phyloP scores from a whole-genome alignment of 1,140 invertebrate species.

The Elymnias hypermnestra region DNA sequence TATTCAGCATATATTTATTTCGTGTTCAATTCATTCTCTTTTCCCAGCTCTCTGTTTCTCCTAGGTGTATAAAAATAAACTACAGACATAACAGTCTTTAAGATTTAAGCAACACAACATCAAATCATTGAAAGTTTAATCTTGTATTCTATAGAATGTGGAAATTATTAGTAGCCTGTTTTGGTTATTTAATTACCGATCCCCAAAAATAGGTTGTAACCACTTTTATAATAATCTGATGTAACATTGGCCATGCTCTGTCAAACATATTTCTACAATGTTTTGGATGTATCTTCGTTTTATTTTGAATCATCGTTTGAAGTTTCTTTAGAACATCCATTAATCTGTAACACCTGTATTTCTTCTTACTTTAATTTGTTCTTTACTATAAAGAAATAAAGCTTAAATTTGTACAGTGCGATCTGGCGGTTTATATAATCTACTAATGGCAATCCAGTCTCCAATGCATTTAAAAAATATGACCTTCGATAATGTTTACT shows the following conservation, averaged over 20 bases:
- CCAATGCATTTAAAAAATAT: conserved; percentile 4
- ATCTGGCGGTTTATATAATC: conserved; percentile 11
- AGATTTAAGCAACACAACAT: too few species aligned
- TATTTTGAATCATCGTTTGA: conserved; percentile 17
- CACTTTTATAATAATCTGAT: conserved; percentile 2
- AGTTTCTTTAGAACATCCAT: conserved; percentile 12
- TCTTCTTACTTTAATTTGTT: background rate
- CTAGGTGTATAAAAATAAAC: too few species aligned
- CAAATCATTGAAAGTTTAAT: too few species aligned
- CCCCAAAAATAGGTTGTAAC: conserved; percentile 1
- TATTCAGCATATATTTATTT: too few species aligned
- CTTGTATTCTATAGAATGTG: too few species aligned
- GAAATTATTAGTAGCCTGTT: too few species aligned
- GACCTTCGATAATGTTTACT: conserved; percentile 19
- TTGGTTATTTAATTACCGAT: background rate
- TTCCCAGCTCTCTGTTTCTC: too few species aligned
- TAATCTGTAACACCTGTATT: conserved; percentile 19
- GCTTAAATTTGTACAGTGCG: conserved; percentile 5
- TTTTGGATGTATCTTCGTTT: conserved; percentile 12
- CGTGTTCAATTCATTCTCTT: too few species aligned
- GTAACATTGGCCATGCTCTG: conserved; percentile 11
- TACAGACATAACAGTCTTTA: too few species aligned
- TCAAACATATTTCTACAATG: conserved; percentile 9
- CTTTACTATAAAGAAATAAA: background rate
- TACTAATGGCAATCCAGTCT: conserved; percentile 20